phyloP scores from a whole-genome alignment of 2,797 vertebrate genomes.

The Channallabes apus region DNA sequence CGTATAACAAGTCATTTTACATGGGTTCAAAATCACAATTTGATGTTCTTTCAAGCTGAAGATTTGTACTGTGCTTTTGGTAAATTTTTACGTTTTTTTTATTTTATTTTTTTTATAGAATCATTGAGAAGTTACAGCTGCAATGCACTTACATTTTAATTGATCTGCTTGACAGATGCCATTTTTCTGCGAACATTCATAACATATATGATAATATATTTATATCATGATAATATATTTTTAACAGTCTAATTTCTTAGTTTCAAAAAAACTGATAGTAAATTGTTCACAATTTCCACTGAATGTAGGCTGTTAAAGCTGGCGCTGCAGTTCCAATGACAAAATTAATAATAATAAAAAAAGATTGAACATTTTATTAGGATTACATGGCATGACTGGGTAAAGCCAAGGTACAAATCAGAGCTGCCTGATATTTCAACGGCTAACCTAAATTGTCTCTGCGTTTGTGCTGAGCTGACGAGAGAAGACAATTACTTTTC shows the following conservation, averaged over 20 bases:
- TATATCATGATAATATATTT: too few relatives aligned
- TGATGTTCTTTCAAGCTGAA: neutral
- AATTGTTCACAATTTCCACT: neutral
- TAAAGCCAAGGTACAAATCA: neutral
- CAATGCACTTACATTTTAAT: neutral
- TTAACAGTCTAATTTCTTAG: too few relatives aligned
- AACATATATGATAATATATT: neutral
- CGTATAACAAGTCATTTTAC: neutral
- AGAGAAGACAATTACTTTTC: slow-evolving; percentile 36
- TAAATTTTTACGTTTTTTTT: too few relatives aligned
- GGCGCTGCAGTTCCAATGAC: neutral
- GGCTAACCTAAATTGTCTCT: slow-evolving; percentile 23
- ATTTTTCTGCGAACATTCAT: neutral
- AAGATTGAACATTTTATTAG: neutral
- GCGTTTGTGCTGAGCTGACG: slow-evolving; percentile 27
- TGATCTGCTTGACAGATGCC: neutral
- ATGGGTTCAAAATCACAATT: neutral
- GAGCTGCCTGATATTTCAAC: slow-evolving; percentile 4
- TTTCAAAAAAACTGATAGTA: neutral
- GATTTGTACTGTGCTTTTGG: neutral
- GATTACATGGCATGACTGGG: neutral
- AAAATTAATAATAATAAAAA: too few relatives aligned
- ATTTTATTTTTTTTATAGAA: neutral
- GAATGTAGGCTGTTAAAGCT: neutral
- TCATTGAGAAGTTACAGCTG: neutral